Evolutionary conservation across 2,113 vertebrate genomes (phyloP).

Genomic region (Ornithorhynchus anatinus): DNA sequence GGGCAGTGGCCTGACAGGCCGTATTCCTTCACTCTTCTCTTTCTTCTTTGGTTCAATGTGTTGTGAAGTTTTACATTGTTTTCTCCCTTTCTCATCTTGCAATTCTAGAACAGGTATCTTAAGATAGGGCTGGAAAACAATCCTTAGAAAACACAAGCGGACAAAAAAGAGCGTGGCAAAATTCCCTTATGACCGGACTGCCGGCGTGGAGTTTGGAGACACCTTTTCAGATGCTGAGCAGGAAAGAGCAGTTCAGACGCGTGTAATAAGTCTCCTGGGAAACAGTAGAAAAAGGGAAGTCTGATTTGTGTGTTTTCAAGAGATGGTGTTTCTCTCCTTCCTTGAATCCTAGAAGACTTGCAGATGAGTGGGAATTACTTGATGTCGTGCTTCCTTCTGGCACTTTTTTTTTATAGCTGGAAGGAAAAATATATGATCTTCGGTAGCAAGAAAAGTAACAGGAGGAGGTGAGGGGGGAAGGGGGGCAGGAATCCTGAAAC

Average conservation of each 20-base stretch:
- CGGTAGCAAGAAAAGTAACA: slow-evolving; percentile 48
- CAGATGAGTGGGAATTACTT: slow-evolving; percentile 46
- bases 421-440: slow-evolving; percentile 49
- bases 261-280: slow-evolving; percentile 32
- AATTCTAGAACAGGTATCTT: slow-evolving; percentile 56
- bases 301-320: slow-evolving; percentile 30
- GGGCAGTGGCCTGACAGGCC: slow-evolving; percentile 52
- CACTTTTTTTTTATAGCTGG: slow-evolving; percentile 51
- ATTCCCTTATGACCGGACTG: slow-evolving; percentile 54
- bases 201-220: slow-evolving; percentile 50
- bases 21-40: neutral
- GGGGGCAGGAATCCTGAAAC: slow-evolving; percentile 9
- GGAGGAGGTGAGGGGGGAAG: neutral
- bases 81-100: slow-evolving; percentile 55
- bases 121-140: neutral
- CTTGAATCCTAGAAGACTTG: slow-evolving; percentile 56
- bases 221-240: slow-evolving; percentile 48
- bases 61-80: slow-evolving; percentile 58
- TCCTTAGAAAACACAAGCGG: slow-evolving; percentile 8
- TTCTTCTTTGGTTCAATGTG: slow-evolving; percentile 54
- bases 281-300: slow-evolving; percentile 38
- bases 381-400: slow-evolving; percentile 59
- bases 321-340: slow-evolving; percentile 37
- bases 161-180: neutral
- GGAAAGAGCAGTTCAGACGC: slow-evolving; percentile 40